These are phyloP conservation scores for Resseliella maxima DNA, from an alignment of 2,888 invertebrate species.

Conservation along the genomic window DNA sequence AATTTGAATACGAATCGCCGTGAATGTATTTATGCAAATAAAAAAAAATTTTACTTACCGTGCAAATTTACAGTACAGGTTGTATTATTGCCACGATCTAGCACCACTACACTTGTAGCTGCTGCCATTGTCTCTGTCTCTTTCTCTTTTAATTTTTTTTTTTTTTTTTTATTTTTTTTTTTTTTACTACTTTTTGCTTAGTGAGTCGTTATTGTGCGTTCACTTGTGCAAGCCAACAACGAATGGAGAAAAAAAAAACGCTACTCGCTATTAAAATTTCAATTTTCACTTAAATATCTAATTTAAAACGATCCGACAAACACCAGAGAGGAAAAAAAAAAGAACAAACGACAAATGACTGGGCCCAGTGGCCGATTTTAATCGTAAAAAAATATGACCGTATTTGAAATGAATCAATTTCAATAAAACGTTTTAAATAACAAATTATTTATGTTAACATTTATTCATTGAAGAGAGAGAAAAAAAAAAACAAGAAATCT, in stretches of 20 bases:
- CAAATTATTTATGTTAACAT: too few relatives aligned
- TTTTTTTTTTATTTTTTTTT: background rate
- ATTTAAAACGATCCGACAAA: background rate
- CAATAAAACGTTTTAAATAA: too few relatives aligned
- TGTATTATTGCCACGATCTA: constrained; percentile 95
- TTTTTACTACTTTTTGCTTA: too few relatives aligned
- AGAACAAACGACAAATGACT: background rate
- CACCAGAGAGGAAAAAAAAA: background rate
- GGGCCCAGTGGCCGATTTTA: background rate
- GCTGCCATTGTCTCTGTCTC: constrained; percentile 66
- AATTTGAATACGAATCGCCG: constrained; percentile 45
- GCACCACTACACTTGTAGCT: constrained; percentile 92
- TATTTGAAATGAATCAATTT: too few relatives aligned
- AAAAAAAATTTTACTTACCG: constrained; percentile 74
- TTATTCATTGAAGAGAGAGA: too few relatives aligned
- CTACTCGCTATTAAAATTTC: constrained; percentile 10
- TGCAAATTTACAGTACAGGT: constrained; percentile 96
- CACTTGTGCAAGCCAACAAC: background rate
- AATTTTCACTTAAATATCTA: constrained; percentile 9
- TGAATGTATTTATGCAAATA: constrained; percentile 46
- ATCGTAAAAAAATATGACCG: background rate
- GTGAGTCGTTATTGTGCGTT: constrained; percentile 33
- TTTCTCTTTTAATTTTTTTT: background rate
- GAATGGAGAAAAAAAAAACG: background rate
- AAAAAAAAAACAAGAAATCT: too few relatives aligned